These are phyloP conservation scores for Listrodromus nycthemerus DNA, from an alignment of 2,888 invertebrate genomes.

Conservation along the genomic window DNA sequence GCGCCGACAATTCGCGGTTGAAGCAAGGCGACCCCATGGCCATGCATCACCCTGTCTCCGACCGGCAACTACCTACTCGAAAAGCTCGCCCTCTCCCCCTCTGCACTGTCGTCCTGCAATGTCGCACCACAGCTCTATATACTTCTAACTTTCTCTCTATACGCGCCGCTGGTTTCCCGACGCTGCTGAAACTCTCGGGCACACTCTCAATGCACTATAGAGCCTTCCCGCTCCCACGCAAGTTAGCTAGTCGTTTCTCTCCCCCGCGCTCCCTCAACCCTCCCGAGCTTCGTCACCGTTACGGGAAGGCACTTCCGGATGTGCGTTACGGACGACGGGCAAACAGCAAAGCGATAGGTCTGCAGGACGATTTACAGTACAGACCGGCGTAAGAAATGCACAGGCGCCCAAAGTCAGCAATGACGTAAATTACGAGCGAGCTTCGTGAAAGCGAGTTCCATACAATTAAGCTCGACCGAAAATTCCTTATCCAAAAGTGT, in stretches of 20 bases:
- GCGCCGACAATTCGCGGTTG: slow-evolving; percentile 80
- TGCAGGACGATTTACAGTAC: slow-evolving; percentile 19
- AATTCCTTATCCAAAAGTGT: too few species aligned
- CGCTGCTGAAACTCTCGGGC: slow-evolving; percentile 59
- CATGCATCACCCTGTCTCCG: slow-evolving; percentile 80
- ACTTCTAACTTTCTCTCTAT: slow-evolving; percentile 26
- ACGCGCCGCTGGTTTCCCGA: slow-evolving; percentile 62
- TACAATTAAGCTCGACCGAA: background rate
- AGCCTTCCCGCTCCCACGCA: slow-evolving; percentile 44
- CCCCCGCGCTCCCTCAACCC: slow-evolving; percentile 48
- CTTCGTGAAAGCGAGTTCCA: background rate
- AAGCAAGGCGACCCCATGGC: slow-evolving; percentile 78
- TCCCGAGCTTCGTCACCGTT: slow-evolving; percentile 18
- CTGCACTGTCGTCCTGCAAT: slow-evolving; percentile 67
- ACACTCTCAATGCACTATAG: slow-evolving; percentile 38
- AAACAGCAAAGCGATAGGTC: slow-evolving; percentile 19
- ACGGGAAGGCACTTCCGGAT: slow-evolving; percentile 25
- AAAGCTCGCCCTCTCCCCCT: slow-evolving; percentile 58
- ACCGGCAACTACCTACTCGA: slow-evolving; percentile 76
- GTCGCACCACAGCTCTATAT: slow-evolving; percentile 48
- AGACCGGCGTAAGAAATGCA: slow-evolving; percentile 8
- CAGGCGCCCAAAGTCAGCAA: slow-evolving; percentile 2
- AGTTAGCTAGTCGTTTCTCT: slow-evolving; percentile 49
- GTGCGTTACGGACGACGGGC: slow-evolving; percentile 42
- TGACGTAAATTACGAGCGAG: background rate